Conservation (phyloP, 2,113 vertebrate species). For the Aegithalos caudatus region DNA sequence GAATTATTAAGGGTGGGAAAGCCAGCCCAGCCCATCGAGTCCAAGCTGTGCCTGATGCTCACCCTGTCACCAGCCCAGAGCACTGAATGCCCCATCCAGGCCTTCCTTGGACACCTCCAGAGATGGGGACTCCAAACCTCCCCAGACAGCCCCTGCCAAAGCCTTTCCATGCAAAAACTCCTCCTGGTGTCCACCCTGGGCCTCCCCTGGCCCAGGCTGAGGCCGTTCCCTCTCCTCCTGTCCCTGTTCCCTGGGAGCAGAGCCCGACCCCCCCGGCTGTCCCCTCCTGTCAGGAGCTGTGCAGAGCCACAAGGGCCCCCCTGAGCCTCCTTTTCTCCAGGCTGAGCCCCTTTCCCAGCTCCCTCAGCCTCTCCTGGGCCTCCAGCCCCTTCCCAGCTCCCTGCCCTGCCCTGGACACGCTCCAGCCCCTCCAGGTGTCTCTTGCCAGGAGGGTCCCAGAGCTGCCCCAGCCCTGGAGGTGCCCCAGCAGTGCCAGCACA, state of each 20-base stretch:
- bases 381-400: too few species aligned
- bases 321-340: neutral
- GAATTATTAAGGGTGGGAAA: neutral
- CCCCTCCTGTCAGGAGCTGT: neutral
- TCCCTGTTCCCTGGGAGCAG: neutral
- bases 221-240: neutral
- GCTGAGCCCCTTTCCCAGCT: too few species aligned
- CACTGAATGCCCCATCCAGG: neutral
- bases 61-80: neutral
- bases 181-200: accelerated
- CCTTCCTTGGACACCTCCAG: neutral
- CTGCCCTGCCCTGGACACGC: too few species aligned
- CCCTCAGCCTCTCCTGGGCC: too few species aligned
- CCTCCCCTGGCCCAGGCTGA: neutral
- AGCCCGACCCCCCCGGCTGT: neutral
- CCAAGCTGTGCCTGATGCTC: neutral
- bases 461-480: neutral
- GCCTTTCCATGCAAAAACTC: neutral
- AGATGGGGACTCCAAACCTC: neutral
- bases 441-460: neutral
- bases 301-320: neutral
- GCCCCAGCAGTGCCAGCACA: neutral
- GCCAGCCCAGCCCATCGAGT: neutral
- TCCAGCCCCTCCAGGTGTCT: neutral
- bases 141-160: accelerated